Conservation (phyloP, 2,888 invertebrate species). For the Pyrrhia umbra region DNA sequence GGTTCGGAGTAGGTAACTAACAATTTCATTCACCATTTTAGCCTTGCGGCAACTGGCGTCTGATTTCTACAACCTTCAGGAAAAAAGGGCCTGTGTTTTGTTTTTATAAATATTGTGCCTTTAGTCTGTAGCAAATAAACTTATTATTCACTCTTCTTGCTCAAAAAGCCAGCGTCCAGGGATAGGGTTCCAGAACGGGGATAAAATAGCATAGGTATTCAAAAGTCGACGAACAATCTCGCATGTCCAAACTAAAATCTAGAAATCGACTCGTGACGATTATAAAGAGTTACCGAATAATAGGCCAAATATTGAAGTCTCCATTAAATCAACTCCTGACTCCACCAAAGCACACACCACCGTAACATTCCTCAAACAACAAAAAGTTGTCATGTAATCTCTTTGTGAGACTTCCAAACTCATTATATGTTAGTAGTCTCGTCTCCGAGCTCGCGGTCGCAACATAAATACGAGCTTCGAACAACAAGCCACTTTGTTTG, state of each 20-base stretch:
- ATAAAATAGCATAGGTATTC: too few relatives aligned
- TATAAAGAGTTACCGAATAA: background rate
- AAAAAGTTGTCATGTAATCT: conserved; percentile 67
- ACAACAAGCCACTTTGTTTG: conserved; percentile 71
- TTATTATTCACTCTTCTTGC: too few relatives aligned
- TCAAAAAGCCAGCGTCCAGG: too few relatives aligned
- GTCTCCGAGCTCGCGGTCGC: conserved; percentile 58
- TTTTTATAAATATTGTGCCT: too few relatives aligned
- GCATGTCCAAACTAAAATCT: too few relatives aligned
- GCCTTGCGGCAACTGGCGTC: background rate
- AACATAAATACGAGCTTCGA: conserved; percentile 65
- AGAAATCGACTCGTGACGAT: too few relatives aligned
- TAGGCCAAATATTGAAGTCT: background rate
- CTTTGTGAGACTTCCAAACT: conserved; percentile 71
- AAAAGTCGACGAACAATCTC: too few relatives aligned
- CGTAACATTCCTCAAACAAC: conserved; percentile 40
- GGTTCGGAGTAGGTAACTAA: too few relatives aligned
- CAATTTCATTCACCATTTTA: background rate
- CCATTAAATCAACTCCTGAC: conserved; percentile 3
- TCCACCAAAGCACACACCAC: conserved; percentile 4
- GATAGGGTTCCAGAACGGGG: too few relatives aligned
- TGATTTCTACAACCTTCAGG: background rate
- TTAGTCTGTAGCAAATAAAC: too few relatives aligned
- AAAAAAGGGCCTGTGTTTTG: too few relatives aligned
- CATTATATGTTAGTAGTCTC: conserved; percentile 71